Evolutionary conservation across 2,797 vertebrate genomes (phyloP), one percentile per base, ranked within the genome.

Genomic region (Microctenopoma stevenorrisi): DNA sequence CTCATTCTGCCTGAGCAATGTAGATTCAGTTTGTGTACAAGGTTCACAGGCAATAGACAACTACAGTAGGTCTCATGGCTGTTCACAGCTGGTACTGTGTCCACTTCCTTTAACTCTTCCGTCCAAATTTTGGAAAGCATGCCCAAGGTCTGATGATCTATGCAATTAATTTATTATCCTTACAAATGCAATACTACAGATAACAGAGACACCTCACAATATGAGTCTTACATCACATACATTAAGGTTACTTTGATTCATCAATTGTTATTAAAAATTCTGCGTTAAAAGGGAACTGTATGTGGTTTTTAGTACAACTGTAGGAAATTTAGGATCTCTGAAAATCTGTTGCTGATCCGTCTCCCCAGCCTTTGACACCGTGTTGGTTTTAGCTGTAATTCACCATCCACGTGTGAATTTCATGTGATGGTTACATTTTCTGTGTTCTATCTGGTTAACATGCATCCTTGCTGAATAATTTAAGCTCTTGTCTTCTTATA

Each of bases 81-180:
- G 80, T 77, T 89, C 89, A 92, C 91, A 92, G 90, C 90, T 91
- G 91, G 89, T 91, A 82, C 91, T 91, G 91, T 92, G 90, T 89
- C 88, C 71, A 84, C 75, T 59, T 83, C 76, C 71, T 86, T 75
- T 63, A 70, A 78, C 78, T 79, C 77, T 78, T 90, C 89, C 83
- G 79, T 91, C 85, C 86, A 84, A 48, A 61, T 58, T 66, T 83
- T 9, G 70, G 73, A 89, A 86, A 87, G 80, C 82, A 74, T 3
- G 49, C 75, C 81, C 76, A 66, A 78, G 82, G 82, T 88, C 86
- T 87, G 79, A 79, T 25, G 86, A 86, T 88, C 92, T 91, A 91
- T 91, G 91, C 91, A 92, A 91, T 82, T 88, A 83, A 91, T 88
- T 88, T 90, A 87, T 90, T 87, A 14, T 88, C 79, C 61, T 84